Conservation (phyloP, 2,113 vertebrate species). For the Falco punctatus region DNA sequence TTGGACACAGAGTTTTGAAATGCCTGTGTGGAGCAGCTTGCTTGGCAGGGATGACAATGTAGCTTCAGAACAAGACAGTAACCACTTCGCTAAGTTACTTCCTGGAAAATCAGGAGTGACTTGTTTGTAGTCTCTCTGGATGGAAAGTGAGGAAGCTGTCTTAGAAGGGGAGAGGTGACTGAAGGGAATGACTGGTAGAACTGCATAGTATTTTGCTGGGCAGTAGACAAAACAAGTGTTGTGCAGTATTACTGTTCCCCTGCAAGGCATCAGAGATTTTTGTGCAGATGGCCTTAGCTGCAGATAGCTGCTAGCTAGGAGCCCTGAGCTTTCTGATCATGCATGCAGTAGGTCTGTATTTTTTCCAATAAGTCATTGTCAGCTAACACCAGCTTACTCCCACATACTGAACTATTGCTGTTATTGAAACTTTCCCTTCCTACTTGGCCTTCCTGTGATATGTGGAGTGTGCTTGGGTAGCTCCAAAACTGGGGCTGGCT, state of each 20-base stretch:
- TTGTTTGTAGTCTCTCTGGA: not conserved
- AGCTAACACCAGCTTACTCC: not conserved
- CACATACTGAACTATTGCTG: not conserved
- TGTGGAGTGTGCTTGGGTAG: not conserved
- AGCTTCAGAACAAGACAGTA: not conserved
- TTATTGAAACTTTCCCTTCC: not conserved
- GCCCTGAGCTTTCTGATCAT: not conserved
- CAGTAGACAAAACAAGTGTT: not conserved
- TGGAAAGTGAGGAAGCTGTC: not conserved
- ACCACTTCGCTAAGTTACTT: not conserved
- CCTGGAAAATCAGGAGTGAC: conserved; percentile 36
- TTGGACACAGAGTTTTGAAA: not conserved
- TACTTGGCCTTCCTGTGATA: not conserved
- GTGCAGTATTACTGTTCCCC: not conserved
- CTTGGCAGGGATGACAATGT: not conserved
- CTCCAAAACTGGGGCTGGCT: not conserved
- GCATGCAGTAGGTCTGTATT: not conserved
- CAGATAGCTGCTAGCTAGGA: not conserved
- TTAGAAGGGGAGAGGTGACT: not conserved
- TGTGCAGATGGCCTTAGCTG: not conserved
- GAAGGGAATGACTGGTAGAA: not conserved
- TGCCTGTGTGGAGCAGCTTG: not conserved
- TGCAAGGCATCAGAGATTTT: not conserved
- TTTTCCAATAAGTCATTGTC: not conserved
- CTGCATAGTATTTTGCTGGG: not conserved